Conservation (phyloP, 2,113 vertebrate species). For the Bos taurus region DNA sequence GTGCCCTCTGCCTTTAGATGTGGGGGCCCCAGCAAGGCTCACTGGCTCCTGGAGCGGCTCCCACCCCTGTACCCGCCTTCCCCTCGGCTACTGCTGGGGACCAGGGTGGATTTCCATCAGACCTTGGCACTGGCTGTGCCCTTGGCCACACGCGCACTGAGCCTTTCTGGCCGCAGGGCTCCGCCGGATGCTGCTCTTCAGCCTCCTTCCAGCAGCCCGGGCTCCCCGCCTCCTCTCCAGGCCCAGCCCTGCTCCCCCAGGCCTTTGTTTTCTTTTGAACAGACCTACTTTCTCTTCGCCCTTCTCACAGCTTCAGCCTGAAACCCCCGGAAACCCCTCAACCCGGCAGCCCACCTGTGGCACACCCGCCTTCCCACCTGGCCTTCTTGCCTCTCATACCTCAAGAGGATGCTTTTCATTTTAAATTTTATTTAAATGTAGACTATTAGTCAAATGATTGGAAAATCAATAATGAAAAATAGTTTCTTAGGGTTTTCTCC, state of each 20-base stretch:
- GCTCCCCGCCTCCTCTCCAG: background rate
- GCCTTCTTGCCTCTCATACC: background rate
- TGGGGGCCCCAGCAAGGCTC: background rate
- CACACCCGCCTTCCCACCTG: background rate
- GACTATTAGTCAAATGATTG: conserved; percentile 69
- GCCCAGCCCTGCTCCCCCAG: background rate
- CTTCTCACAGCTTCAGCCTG: background rate
- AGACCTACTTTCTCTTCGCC: background rate
- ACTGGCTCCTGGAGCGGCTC: too few relatives aligned
- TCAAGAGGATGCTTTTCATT: background rate
- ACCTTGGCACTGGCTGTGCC: rapidly evolving
- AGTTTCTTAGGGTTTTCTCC: conserved; percentile 62
- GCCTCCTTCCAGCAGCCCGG: rapidly evolving
- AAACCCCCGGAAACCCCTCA: background rate
- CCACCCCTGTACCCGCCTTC: rapidly evolving
- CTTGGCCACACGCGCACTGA: rapidly evolving
- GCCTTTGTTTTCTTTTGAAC: background rate
- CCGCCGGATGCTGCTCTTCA: background rate
- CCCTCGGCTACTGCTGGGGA: background rate
- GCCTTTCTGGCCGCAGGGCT: background rate
- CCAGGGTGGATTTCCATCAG: too few relatives aligned
- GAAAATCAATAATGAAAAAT: conserved; percentile 78
- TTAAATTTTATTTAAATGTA: conserved; percentile 74
- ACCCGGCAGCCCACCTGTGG: background rate
- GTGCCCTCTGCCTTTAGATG: background rate